Percentiles rank a stretch among this genome's conserved stretches.
phyloP scores from a whole-genome alignment of 1,140 invertebrate genomes.

The Euura saliciscinereae region DNA sequence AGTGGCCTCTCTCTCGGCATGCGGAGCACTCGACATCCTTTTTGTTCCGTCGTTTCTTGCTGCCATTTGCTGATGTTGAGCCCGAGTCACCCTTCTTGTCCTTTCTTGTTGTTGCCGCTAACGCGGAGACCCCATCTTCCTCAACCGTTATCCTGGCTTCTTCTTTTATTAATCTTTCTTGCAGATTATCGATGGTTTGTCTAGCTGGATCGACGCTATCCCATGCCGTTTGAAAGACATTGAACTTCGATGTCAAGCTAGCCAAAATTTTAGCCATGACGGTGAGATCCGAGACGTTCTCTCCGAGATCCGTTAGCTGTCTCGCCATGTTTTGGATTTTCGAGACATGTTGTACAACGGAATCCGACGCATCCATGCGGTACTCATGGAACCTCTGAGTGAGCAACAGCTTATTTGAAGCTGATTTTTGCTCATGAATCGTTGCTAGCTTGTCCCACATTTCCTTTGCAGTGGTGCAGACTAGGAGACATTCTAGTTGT shows the following conservation, averaged over 20 bases:
- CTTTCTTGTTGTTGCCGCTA: neutral
- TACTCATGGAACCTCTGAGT: slow-evolving; percentile 29
- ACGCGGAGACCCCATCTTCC: neutral
- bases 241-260: slow-evolving; percentile 15
- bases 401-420: slow-evolving; percentile 22
- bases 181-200: slow-evolving; percentile 19
- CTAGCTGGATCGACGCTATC: neutral
- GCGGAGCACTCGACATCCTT: neutral
- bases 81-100: neutral
- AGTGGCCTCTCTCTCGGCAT: neutral
- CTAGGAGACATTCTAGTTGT: slow-evolving; percentile 25
- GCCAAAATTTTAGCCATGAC: slow-evolving; percentile 26
- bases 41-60: too few species aligned
- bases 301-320: too few species aligned
- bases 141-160: neutral
- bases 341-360: slow-evolving; percentile 21
- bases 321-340: too few species aligned
- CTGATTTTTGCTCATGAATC: too few species aligned
- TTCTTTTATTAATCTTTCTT: slow-evolving; percentile 4
- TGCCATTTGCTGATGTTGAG: too few species aligned
- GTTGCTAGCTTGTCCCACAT: slow-evolving; percentile 32
- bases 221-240: slow-evolving; percentile 18
- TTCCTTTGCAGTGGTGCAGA: slow-evolving; percentile 16
- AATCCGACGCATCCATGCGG: too few species aligned
- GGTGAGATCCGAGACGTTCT: slow-evolving; percentile 20